A percentile compares a stretch with the other conserved stretches of the same genome.
phyloP scores from a whole-genome alignment of 2,113 vertebrate species.

The Buteo buteo region DNA sequence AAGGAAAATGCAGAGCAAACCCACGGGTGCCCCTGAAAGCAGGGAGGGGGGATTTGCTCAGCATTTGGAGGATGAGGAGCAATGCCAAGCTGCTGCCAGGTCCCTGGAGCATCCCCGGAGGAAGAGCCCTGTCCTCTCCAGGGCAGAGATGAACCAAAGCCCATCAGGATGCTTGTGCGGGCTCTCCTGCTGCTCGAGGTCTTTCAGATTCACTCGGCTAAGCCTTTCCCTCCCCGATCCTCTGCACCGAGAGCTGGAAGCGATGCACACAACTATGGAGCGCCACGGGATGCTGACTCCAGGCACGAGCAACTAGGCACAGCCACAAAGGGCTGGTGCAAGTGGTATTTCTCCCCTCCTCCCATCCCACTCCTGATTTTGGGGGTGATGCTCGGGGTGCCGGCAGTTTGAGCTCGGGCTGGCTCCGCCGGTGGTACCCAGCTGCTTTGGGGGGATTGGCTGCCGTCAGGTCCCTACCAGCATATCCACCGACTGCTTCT shows the following conservation, averaged over 20 bases:
- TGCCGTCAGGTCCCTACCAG: not conserved
- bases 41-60: not conserved
- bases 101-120: not conserved
- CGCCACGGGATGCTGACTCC: rapidly evolving
- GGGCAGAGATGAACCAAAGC: not conserved
- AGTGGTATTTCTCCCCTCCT: not conserved
- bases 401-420: not conserved
- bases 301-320: rapidly evolving
- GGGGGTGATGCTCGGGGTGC: not conserved
- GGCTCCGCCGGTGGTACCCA: not conserved
- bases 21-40: not conserved
- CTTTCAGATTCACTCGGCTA: not conserved
- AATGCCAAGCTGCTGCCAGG: not conserved
- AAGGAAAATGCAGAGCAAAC: not conserved
- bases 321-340: not conserved
- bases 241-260: not conserved
- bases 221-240: not conserved
- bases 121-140: rapidly evolving
- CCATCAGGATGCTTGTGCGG: rapidly evolving
- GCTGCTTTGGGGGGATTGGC: rapidly evolving
- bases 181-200: not conserved
- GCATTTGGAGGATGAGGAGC: not conserved
- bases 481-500: not conserved
- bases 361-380: not conserved
- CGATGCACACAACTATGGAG: rapidly evolving